Base-by-base conservation (phyloP, 2,888 invertebrate species). In the Anoplius nigerrimus region DNA sequence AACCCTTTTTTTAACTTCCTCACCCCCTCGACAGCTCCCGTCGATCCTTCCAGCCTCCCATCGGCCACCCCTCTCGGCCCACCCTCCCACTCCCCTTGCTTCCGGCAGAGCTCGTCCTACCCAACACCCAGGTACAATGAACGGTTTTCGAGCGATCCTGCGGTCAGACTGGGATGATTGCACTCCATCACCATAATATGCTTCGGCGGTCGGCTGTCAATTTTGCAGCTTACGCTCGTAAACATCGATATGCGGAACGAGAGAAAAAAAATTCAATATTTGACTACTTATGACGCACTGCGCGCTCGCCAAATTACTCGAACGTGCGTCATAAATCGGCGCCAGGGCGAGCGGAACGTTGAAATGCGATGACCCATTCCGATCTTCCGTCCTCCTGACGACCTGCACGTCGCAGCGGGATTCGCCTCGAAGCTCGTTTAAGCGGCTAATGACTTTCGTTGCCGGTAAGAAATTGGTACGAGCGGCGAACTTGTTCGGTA, bases 111-210 rank as follows among this genome's bases (percentile, higher is more conserved):
- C 34, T 34, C 34, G 34, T 45, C 20, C 13, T 15, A 43, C 27
- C 48, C 16, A 48, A 18, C 43, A 45, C 21, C 20, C 51, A 22
- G 54, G 51, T 48, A 73, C 76, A 76, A 73, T 70, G 66, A 69
- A 63, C 67, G 68, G 24, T 69, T 66, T 65, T 59, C 66, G 66
- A 62, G 71, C 72, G 69, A 72, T 71, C 73, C 71, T 72, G 73
- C 72, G 77, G 71, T 73, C 53, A 64, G 72, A 51, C 46, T 48
- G 67, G 69, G 61, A 72, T 63, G 67, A 65, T 69, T 59, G 65
- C 71, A 71, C 76, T 76, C 72, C 69, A 73, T 76, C 76, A 67
- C 72, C 66, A 72, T 75, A 79, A 78, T 79, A 80, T 69, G 75
- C 69, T 72, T 66, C 75, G 67, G 69, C 67, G 76, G 73, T 77